Base-by-base conservation (phyloP, 2,888 invertebrate species). In the Microctonus aethiopoides region DNA sequence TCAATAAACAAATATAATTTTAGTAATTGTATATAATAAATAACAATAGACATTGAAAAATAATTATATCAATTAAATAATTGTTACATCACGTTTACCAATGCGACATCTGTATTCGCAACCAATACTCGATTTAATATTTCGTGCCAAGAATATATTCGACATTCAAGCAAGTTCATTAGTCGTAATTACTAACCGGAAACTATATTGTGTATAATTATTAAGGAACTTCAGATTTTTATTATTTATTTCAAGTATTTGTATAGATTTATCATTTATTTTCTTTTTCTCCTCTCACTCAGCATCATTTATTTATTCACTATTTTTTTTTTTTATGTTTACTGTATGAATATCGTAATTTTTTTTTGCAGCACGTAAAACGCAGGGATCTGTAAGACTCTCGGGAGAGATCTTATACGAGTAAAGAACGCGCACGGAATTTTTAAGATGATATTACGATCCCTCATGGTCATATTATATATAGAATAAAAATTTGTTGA, bases 71-170 rank as follows among this genome's bases (percentile, higher is more conserved):
- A 16, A 46, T 46, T 9, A 16, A 46, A 46, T 39, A 39, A 39
- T 46, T 46, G 16, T 20, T 16, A 13, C 22, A 24, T 59, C 34
- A 36, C 36, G 22, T 32, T 36, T 20, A 60, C 36, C 22, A 13
- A 11, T 22, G 32, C 22, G 34, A 65, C 67, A 60, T 67, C 20
- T 24, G 59, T 67, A 67, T 67, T 67, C 60, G 16, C 29, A 26
- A 51, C 51, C 57, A 46, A 60, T 51, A 22, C 51, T 60, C 13
- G 22, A 10, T 46, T 52, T 52, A 46, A 67, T 59, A 60, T 60
- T 67, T 36, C 67, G 67, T 67, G 67, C 51, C 22, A 59, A n/a
- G 67, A 51, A 67, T 67, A 22, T 22, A 51, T 46, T 46, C 46
- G 6, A 60, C 22, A 67, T 67, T 60, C 67, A 60, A 34, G 32